Base-by-base conservation (phyloP, 2,888 invertebrate species). In the Polyommatus iphigenia region DNA sequence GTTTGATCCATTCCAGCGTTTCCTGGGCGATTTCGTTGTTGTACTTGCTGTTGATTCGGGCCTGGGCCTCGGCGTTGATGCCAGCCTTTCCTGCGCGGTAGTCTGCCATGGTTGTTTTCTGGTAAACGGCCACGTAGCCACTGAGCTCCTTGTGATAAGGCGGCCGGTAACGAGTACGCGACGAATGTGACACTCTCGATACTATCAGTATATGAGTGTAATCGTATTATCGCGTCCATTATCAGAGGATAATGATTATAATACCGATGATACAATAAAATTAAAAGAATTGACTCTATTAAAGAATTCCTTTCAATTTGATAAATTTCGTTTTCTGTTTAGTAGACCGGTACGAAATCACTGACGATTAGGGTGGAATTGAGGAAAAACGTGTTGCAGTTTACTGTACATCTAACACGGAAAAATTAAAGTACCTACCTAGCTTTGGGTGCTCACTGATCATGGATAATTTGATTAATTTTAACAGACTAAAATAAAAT, bases 21-120 rank as follows among this genome's bases (percentile, higher is more conserved):
- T 99, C 99, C 80, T 96, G 96, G 15, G 99, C 99, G 84, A 98
- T 95, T 83, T 97, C 97, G 84, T 98, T 97, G 90, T 98, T 99
- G 95, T 99, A 99, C 94, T 99, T 99, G 91, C 98, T 98, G 90
- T 98, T 97, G 86, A 99, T 98, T 97, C 87, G 88, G 59, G 91
- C 90, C 83, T 94, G 94, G 18, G 94, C 94, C 81, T 93, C 91
- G 80, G 93, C 94, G 86, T 94, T 94, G 88, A 94, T 93, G 85
- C 94, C 94, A 84, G 94, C 90, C 85, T 94, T 94, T 8, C 89
- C 91, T 83, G 94, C 94, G 81, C 94, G 91, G 82, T 91, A 89
- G 78, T 94, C 93, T 67, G 91, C 93, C 94, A 94, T 94, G 83
- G 87, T 89, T 82, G 91, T 88, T 90, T 82, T 86, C 89, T 86